Base-by-base conservation (phyloP, 2,888 invertebrate genomes). In the Pachydiplax longipennis region DNA sequence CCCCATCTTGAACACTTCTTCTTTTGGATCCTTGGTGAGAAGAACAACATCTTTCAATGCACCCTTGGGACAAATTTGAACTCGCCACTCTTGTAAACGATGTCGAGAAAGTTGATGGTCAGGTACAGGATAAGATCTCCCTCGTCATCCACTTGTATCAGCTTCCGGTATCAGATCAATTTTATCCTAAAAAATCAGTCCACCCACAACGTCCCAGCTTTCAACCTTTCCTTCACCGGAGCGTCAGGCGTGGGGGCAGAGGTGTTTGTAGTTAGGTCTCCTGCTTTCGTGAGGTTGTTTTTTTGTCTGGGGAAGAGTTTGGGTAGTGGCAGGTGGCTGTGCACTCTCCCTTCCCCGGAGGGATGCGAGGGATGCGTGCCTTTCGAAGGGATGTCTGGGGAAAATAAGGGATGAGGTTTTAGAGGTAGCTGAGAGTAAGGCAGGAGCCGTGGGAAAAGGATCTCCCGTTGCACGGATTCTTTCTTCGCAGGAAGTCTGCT, bases 401-500 rank as follows among this genome's bases (percentile, higher is more conserved):
- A 25, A 73, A 73, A 73, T n/a, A 81, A 40, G 15, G 81, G 83
- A 35, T n/a, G 87, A n/a, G 35, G 35, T 58, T 87, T 22, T 35
- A 31, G 37, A 35, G 83, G 58, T 25, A 25, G 31, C 5, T 2
- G 58, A 35, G 15, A 35, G 83, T 87, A 87, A 87, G 87, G 87
- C 87, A 87, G 87, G 87, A 87, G 87, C 61, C 87, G 87, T 87
- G 87, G 87, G 87, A 87, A 87, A 31, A 40, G 5, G 81, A 12
- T 31, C 31, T 31, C 73, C 31, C 73, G 13, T 73, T 73, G 25
- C 13, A 13, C 87, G 61, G 35, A 61, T 53, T 83, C 61, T 58
- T 18, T 35, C 83, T 18, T 25, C 53, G 83, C 83, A 25, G 48
- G 82, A 44, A 53, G 82, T 73, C 61, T 53, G 87, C 37, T 37